These are phyloP conservation scores for Palloptera scutellata DNA, from an alignment of 2,888 invertebrate genomes.

Conservation along the genomic window DNA sequence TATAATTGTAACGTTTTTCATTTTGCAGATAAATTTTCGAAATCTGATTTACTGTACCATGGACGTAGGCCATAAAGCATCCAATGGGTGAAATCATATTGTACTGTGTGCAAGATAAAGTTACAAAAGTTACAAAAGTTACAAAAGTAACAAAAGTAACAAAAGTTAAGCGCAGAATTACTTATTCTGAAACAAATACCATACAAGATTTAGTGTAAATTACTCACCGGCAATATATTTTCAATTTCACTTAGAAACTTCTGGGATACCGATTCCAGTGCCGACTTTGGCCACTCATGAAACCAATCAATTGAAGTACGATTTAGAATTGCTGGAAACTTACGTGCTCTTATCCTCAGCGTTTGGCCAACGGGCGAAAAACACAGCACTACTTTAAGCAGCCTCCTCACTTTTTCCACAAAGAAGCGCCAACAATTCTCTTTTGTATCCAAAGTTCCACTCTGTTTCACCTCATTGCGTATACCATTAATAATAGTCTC, in stretches of 20 bases:
- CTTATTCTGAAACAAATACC: background rate
- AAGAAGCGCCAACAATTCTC: constrained; percentile 97
- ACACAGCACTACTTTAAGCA: constrained; percentile 86
- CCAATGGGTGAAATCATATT: constrained; percentile 77
- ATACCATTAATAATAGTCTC: constrained; percentile 85
- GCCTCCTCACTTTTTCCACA: constrained; percentile 84
- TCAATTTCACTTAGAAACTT: constrained; percentile 83
- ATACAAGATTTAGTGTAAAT: background rate
- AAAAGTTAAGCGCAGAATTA: background rate
- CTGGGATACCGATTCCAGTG: constrained; percentile 87
- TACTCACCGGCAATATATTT: constrained; percentile 74
- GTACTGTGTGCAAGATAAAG: background rate
- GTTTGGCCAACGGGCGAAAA: constrained; percentile 96
- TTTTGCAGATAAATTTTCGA: constrained; percentile 83
- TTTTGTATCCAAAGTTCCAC: constrained; percentile 82
- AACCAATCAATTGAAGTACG: constrained; percentile 97
- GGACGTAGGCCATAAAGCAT: constrained; percentile 90
- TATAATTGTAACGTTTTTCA: constrained; percentile 93
- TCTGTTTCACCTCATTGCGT: constrained; percentile 81
- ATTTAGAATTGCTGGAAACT: constrained; percentile 93
- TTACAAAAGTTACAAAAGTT: background rate
- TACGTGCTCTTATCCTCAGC: constrained; percentile 83
- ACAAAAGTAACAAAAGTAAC: background rate
- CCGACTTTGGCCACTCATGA: constrained; percentile 95
- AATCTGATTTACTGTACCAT: constrained; percentile 87